A percentile compares a stretch with the other conserved stretches of the same genome.
Conservation (phyloP, 2,797 vertebrate species). For the Monodelphis domestica region DNA sequence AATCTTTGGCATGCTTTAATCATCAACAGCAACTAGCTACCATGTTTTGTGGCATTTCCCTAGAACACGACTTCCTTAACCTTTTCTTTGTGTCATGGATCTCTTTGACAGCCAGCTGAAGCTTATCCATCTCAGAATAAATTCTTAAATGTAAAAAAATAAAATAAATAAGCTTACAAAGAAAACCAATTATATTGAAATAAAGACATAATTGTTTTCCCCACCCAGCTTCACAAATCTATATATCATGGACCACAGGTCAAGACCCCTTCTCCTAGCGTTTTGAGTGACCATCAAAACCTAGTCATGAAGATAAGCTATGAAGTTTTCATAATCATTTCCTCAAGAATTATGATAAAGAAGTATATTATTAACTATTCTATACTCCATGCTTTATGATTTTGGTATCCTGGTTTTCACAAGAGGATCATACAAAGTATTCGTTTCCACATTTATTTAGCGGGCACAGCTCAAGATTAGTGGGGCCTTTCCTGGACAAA, state of each 20-base stretch:
- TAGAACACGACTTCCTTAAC: not conserved
- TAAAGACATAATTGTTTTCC: not conserved
- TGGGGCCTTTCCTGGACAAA: slow-evolving; percentile 31
- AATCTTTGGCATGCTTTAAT: not conserved
- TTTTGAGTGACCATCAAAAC: slow-evolving; percentile 70
- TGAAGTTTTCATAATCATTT: slow-evolving; percentile 42
- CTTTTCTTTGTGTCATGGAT: not conserved
- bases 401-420: not conserved
- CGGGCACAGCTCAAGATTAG: not conserved
- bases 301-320: slow-evolving; percentile 63
- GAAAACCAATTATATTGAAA: not conserved
- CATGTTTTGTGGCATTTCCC: slow-evolving; percentile 53
- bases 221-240: not conserved
- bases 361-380: slow-evolving; percentile 53
- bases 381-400: not conserved
- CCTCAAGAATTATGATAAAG: slow-evolving; percentile 64
- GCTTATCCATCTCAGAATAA: not conserved
- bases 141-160: not conserved
- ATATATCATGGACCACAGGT: not conserved
- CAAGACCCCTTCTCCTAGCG: not conserved
- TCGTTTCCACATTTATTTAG: not conserved
- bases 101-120: not conserved
- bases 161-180: not conserved
- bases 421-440: not conserved
- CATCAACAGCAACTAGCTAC: slow-evolving; percentile 7